A percentile compares a stretch with the other conserved stretches of the same genome.
These are phyloP conservation scores for Phylloscopus trochiloides DNA, from an alignment of 2,113 vertebrate genomes.

Conservation along the genomic window DNA sequence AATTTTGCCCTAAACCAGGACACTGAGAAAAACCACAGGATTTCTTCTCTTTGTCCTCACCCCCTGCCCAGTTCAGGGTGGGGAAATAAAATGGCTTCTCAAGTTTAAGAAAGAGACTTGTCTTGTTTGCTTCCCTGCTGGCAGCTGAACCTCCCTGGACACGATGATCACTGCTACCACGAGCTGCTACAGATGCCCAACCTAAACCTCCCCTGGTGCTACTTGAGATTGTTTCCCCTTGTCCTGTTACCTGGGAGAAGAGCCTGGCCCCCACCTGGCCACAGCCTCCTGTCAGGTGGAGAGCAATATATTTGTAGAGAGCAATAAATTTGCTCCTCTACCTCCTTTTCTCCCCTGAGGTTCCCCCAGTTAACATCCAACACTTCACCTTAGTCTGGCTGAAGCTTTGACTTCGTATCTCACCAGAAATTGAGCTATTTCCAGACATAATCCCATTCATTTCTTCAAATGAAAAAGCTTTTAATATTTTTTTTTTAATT, in stretches of 20 bases:
- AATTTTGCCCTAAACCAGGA: too few relatives aligned
- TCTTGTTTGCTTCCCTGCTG: too few relatives aligned
- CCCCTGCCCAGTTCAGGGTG: too few relatives aligned
- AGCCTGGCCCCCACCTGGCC: neutral
- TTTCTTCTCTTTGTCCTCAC: too few relatives aligned
- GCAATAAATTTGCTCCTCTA: neutral
- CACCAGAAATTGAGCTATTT: neutral
- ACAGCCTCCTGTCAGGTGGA: neutral
- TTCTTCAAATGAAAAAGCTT: neutral
- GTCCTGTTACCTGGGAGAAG: neutral
- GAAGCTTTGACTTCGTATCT: neutral
- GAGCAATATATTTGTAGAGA: neutral
- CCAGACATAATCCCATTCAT: neutral
- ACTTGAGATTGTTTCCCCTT: neutral
- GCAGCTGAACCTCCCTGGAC: too few relatives aligned
- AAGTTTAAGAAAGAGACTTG: too few relatives aligned
- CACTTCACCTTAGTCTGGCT: neutral
- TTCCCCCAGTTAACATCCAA: neutral
- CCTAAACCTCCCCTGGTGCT: neutral
- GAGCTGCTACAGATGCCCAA: neutral
- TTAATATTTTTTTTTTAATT: neutral
- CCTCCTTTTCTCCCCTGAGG: neutral
- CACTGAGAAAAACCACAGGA: too few relatives aligned
- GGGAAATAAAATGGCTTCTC: too few relatives aligned
- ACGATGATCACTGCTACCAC: too few relatives aligned